Base-by-base conservation (phyloP, 2,888 invertebrate species). In the Trachelus iudaicus region DNA sequence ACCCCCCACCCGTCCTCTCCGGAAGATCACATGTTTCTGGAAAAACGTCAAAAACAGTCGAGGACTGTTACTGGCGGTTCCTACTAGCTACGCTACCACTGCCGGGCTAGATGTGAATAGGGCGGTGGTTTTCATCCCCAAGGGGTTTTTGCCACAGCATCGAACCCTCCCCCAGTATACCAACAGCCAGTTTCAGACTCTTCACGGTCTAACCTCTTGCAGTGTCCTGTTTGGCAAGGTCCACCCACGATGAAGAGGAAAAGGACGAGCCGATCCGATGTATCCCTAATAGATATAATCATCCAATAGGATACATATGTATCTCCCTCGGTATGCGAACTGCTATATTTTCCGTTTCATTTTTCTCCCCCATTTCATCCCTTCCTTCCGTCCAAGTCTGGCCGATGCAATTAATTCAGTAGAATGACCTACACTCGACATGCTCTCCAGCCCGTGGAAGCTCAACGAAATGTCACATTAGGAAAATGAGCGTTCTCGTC, bases 31-130 rank as follows among this genome's bases (percentile, higher is more conserved):
- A 77, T 77, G 69, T 74, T 77, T 75, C 31, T 31, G 34, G 69
- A 69, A 34, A 74, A 77, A 77, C 69, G 77, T 77, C 77, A 74
- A 77, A 75, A 77, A 77, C 77, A 77, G 77, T 69, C 77, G 77
- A 75, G 71, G 13, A 71, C 1, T 71, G 71, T 33, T 71, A 23
- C 31, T 34, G 31, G 71, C 34, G 15, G 71, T 23, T 6, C 23
- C 0, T 56, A 56, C 23, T 23, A 56, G 40, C 56, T 56, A 6
- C 33, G 31, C 31, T 23, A 31, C 31, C 12, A 71, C 31, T 31
- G 71, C 1, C 71, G 9, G 1, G 31, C 31, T 31, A 15, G 23
- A 31, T 71, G 34, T 71, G 71, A 33, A 71, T 71, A 31, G 71
- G 23, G 71, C 71, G 71, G 33, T 31, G 71, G 71, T 71, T 34